These are phyloP conservation scores for Montipora cactus DNA, from an alignment of 64 coral and sea anemone genomes.

Conservation along the genomic window DNA sequence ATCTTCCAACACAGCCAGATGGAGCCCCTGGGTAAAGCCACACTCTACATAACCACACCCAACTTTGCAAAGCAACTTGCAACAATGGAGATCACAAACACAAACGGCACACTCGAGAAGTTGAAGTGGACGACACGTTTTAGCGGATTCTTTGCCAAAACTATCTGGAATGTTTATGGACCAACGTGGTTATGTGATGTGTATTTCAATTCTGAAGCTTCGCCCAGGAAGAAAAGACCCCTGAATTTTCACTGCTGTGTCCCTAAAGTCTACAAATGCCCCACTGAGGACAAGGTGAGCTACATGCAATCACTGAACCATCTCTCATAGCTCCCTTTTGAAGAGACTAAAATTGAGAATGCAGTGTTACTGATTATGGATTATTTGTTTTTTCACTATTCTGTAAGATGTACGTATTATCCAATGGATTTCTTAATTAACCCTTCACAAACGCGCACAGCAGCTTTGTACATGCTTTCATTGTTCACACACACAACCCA, in stretches of 20 bases:
- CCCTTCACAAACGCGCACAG: too few species aligned
- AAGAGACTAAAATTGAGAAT: too few species aligned
- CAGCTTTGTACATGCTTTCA: too few species aligned
- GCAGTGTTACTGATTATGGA: too few species aligned
- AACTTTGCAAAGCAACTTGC: conserved; percentile 62
- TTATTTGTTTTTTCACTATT: too few species aligned
- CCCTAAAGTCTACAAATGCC: conserved; percentile 32
- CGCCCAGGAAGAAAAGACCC: conserved; percentile 53
- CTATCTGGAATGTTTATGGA: conserved; percentile 45
- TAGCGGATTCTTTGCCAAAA: conserved; percentile 36
- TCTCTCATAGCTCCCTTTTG: neutral
- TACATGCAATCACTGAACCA: neutral
- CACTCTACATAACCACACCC: conserved; percentile 11
- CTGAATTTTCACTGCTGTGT: conserved; percentile 13
- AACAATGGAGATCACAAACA: conserved; percentile 57
- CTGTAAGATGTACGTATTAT: too few species aligned
- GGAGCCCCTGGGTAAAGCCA: conserved; percentile 36
- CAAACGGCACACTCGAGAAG: conserved; percentile 36
- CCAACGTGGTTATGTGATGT: neutral
- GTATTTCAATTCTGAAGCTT: neutral
- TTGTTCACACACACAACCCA: too few species aligned
- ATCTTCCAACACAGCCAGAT: neutral
- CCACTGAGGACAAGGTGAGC: conserved; percentile 59
- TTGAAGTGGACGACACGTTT: conserved; percentile 37
- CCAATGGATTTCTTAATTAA: too few species aligned